Conservation (phyloP, 2,797 vertebrate genomes). For the Sebastes diploproa region DNA sequence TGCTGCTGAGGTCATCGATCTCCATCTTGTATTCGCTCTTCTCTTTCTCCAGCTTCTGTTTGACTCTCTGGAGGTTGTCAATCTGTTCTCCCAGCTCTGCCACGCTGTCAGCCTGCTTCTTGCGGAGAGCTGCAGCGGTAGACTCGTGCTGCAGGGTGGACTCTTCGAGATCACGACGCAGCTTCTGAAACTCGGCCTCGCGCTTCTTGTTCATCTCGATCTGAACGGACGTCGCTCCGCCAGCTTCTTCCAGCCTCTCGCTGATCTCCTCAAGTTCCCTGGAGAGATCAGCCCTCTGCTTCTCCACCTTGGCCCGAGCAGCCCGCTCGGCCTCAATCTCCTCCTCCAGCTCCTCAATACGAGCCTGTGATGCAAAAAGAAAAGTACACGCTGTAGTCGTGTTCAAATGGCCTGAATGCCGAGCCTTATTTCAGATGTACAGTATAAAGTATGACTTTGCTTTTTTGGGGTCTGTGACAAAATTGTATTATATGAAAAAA, state of each 20-base stretch:
- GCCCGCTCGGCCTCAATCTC: constrained; percentile 86
- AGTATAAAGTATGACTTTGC: neutral
- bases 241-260: constrained; percentile 85
- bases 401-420: neutral
- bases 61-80: constrained; percentile 88
- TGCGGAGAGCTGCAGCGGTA: constrained; percentile 79
- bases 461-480: neutral
- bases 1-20: constrained; percentile 84
- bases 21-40: constrained; percentile 91
- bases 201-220: constrained; percentile 89
- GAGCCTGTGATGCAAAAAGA: constrained; percentile 72
- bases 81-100: constrained; percentile 89
- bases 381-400: neutral
- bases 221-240: constrained; percentile 83
- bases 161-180: constrained; percentile 86
- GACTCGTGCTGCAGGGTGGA: constrained; percentile 88
- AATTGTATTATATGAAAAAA: neutral
- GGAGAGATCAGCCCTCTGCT: constrained; percentile 82
- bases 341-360: constrained; percentile 87
- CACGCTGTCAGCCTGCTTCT: constrained; percentile 86
- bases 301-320: constrained; percentile 82
- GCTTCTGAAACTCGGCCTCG: constrained; percentile 87
- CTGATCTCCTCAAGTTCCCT: constrained; percentile 91
- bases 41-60: constrained; percentile 91
- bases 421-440: neutral